These are phyloP conservation scores for Aelia acuminata DNA, from an alignment of 2,888 invertebrate species.

Conservation along the genomic window DNA sequence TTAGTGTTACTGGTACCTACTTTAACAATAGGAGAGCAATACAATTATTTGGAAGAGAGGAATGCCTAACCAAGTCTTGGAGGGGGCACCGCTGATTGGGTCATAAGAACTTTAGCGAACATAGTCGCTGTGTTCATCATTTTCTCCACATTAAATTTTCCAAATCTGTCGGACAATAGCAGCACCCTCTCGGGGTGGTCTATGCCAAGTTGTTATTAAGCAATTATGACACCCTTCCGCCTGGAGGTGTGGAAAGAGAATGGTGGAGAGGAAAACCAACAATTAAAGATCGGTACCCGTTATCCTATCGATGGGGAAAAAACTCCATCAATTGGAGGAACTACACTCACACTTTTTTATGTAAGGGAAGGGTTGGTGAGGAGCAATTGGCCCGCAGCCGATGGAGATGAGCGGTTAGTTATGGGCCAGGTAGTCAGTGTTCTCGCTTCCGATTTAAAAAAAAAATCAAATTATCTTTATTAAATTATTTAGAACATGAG, in stretches of 20 bases:
- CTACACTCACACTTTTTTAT: conserved; percentile 42
- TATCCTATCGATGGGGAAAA: not conserved
- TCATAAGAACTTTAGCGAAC: too few species aligned
- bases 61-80: too few species aligned
- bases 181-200: not conserved
- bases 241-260: conserved; percentile 42
- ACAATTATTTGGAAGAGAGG: too few species aligned
- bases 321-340: conserved; percentile 27
- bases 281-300: conserved; percentile 34
- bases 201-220: conserved; percentile 3
- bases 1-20: too few species aligned
- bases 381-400: not conserved
- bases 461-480: too few species aligned
- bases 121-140: too few species aligned
- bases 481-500: too few species aligned
- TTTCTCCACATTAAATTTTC: not conserved
- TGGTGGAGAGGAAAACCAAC: conserved; percentile 15
- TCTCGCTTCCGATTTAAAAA: not conserved
- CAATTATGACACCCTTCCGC: conserved; percentile 36
- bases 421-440: not conserved
- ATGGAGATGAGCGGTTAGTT: conserved; percentile 11
- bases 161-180: not conserved
- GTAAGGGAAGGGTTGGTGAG: conserved; percentile 7
- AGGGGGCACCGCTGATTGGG: too few species aligned
- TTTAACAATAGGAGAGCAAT: too few species aligned